These are phyloP conservation scores for Metalampra italica DNA, from an alignment of 2,888 invertebrate species.

Conservation along the genomic window DNA sequence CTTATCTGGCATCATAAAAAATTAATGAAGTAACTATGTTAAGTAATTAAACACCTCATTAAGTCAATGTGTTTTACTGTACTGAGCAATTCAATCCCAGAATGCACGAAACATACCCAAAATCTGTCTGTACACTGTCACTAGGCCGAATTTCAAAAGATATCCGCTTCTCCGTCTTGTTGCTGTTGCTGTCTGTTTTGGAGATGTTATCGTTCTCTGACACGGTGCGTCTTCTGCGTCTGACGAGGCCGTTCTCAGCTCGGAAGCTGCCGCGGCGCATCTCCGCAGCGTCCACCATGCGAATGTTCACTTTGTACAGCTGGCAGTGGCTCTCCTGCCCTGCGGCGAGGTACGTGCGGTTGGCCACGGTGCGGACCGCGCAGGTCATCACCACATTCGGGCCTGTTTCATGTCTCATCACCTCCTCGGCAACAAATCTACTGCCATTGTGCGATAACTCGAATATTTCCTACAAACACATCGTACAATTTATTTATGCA, in stretches of 20 bases:
- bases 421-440: conserved; percentile 91
- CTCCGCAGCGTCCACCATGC: conserved; percentile 76
- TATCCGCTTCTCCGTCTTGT: conserved; percentile 78
- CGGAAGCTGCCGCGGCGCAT: conserved; percentile 77
- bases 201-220: conserved; percentile 75
- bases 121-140: conserved; percentile 92
- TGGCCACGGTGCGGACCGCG: conserved; percentile 84
- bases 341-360: conserved; percentile 88
- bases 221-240: conserved; percentile 69
- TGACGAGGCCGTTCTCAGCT: conserved; percentile 67
- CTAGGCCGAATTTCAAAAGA: conserved; percentile 86
- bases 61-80: too few relatives aligned
- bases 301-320: conserved; percentile 84
- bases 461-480: conserved; percentile 88
- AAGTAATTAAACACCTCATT: not conserved
- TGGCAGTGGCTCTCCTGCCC: conserved; percentile 96
- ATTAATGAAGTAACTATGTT: not conserved
- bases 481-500: too few relatives aligned
- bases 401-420: conserved; percentile 93
- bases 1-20: too few relatives aligned
- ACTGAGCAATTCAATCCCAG: too few relatives aligned
- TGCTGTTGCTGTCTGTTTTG: conserved; percentile 61
- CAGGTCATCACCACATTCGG: conserved; percentile 95
- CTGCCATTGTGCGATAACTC: conserved; percentile 92
- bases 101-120: conserved; percentile 69